phyloP scores from a whole-genome alignment of 1,140 invertebrate species.

The Pogonomyrmex barbatus region DNA sequence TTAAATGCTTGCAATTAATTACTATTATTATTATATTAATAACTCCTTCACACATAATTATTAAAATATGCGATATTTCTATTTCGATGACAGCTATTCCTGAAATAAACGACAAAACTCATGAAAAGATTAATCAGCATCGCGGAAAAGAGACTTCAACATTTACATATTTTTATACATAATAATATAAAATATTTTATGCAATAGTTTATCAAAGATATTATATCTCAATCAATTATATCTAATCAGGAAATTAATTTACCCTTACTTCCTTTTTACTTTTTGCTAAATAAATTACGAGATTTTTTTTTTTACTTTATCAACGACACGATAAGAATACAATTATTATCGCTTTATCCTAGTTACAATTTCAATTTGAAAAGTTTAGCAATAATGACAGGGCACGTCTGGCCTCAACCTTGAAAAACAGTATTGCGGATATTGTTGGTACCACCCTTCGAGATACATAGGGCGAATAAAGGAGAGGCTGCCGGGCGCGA shows the following conservation, averaged over 20 bases:
- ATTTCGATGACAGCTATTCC: too few relatives aligned
- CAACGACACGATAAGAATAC: not conserved
- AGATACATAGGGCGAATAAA: constrained; percentile 31
- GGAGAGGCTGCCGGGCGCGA: constrained; percentile 15
- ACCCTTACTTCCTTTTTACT: not conserved
- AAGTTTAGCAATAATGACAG: constrained; percentile 14
- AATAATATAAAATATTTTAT: not conserved
- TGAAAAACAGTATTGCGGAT: constrained; percentile 37
- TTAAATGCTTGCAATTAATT: too few relatives aligned
- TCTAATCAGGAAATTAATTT: not conserved
- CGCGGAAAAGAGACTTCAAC: too few relatives aligned
- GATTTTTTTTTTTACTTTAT: not conserved
- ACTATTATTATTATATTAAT: too few relatives aligned
- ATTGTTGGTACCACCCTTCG: constrained; percentile 27
- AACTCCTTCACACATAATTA: too few relatives aligned
- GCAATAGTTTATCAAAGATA: not conserved
- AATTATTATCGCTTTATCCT: not conserved
- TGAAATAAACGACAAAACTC: too few relatives aligned
- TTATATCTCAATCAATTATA: not conserved
- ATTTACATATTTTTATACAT: too few relatives aligned
- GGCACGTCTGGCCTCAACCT: not conserved
- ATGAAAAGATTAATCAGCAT: too few relatives aligned
- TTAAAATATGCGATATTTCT: too few relatives aligned
- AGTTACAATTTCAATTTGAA: not conserved
- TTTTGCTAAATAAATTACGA: not conserved